phyloP scores from a whole-genome alignment of 2,113 vertebrate species.

The Cephalopholis sonnerati region DNA sequence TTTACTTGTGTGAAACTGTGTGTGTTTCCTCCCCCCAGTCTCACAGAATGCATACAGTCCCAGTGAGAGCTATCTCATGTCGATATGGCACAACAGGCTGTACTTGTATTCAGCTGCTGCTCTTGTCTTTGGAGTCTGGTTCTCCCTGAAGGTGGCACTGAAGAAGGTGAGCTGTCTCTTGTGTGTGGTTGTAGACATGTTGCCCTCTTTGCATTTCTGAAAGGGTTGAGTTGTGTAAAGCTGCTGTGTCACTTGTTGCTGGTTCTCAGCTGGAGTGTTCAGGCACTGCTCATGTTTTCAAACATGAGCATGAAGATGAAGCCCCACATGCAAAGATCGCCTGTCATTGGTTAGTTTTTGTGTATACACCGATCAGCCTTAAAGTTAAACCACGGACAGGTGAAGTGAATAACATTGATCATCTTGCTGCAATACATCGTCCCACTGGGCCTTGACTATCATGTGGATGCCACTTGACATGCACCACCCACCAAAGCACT shows the following conservation, averaged over 20 bases:
- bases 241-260: background rate
- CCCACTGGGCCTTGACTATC: no score
- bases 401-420: no score
- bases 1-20: background rate
- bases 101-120: conserved; percentile 90
- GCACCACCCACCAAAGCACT: no score
- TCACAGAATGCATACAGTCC: conserved; percentile 72
- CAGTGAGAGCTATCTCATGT: conserved; percentile 71
- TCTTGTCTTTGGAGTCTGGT: conserved; percentile 88
- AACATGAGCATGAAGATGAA: background rate
- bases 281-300: background rate
- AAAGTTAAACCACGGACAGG: no score
- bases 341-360: background rate
- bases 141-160: conserved; percentile 82
- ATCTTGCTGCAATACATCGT: no score
- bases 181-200: background rate
- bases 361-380: no score
- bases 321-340: background rate
- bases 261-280: no score
- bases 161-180: conserved; percentile 80
- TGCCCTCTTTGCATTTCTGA: background rate
- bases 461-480: no score
- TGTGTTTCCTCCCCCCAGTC: conserved; percentile 51
- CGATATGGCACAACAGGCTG: conserved; percentile 89
- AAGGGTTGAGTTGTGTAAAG: background rate